Conservation (phyloP, 2,797 vertebrate genomes). For the Alectoris magna region DNA sequence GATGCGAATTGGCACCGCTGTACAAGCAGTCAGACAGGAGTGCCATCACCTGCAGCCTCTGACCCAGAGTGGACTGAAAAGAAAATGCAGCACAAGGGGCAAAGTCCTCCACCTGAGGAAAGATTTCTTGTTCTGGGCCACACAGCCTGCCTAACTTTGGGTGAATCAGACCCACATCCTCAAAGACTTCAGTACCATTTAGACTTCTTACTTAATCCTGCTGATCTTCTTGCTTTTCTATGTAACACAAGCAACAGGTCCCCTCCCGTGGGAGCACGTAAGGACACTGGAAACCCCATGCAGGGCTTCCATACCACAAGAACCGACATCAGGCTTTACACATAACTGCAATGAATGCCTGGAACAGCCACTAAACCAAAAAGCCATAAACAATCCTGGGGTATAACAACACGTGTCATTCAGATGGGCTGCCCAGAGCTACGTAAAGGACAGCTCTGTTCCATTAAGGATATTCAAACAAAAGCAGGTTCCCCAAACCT, state of each 20-base stretch:
- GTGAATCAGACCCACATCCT: neutral
- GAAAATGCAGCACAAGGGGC: neutral
- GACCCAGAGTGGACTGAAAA: neutral
- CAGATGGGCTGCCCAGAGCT: constrained; percentile 12
- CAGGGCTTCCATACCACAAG: neutral
- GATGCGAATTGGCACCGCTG: neutral
- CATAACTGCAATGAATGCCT: neutral
- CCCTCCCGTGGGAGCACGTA: neutral
- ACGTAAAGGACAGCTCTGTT: neutral
- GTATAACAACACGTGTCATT: neutral
- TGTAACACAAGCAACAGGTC: neutral
- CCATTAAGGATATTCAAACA: neutral
- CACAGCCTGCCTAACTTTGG: neutral
- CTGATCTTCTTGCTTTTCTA: neutral
- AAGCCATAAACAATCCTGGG: neutral
- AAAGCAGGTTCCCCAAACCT: neutral
- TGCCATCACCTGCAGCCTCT: neutral
- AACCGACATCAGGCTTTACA: neutral
- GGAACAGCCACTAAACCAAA: neutral
- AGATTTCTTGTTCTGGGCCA: neutral
- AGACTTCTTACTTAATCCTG: neutral
- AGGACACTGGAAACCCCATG: neutral
- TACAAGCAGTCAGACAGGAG: neutral
- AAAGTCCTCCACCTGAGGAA: neutral
- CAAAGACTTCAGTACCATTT: neutral